phyloP scores from a whole-genome alignment of 2,797 vertebrate genomes.

The Manis crassicaudata region DNA sequence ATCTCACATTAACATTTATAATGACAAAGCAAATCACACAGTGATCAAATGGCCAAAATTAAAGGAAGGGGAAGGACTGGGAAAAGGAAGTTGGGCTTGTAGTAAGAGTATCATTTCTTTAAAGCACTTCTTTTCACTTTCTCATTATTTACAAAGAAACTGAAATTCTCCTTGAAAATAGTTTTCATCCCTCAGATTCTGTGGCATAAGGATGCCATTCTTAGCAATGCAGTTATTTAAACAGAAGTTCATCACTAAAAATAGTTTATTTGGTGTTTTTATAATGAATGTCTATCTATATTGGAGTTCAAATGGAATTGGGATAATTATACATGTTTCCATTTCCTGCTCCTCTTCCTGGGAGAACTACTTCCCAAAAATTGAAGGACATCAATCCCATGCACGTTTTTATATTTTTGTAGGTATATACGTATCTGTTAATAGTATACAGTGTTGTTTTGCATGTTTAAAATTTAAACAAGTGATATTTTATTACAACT shows the following conservation, averaged over 20 bases:
- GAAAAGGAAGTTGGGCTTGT: not conserved
- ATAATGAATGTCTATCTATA: not conserved
- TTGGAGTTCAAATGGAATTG: not conserved
- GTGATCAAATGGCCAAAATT: not conserved
- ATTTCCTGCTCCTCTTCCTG: not conserved
- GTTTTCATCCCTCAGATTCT: not conserved
- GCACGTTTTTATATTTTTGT: not conserved
- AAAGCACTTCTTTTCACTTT: not conserved
- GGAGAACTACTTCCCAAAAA: not conserved
- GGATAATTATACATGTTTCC: not conserved
- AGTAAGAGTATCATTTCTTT: not conserved
- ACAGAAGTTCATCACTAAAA: not conserved
- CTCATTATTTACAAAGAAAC: not conserved
- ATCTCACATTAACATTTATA: not conserved
- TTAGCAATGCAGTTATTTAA: not conserved
- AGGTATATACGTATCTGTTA: not conserved
- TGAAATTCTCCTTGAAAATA: not conserved
- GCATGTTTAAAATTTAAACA: not conserved
- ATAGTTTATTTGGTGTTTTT: not conserved
- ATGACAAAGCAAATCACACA: not conserved
- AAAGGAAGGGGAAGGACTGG: not conserved
- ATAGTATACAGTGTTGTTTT: not conserved
- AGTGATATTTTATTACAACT: not conserved
- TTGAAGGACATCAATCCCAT: not conserved
- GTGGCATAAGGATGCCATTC: not conserved